Percentiles rank a stretch among this genome's conserved stretches.
Evolutionary conservation across 1,140 invertebrate species (phyloP).

Genomic region (Meloidogyne hapla): DNA sequence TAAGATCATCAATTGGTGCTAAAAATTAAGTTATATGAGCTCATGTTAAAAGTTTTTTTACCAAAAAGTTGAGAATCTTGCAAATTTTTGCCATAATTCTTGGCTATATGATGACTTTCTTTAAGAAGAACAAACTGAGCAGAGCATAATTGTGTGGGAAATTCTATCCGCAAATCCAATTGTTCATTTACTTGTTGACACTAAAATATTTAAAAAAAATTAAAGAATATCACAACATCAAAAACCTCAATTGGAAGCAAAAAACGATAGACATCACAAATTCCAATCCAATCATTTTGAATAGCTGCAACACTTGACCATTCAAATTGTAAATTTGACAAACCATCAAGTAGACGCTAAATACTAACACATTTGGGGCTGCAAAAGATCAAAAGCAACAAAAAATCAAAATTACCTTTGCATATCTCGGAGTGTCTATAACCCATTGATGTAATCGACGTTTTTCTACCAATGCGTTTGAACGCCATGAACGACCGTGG

Average conservation of each 20-base stretch:
- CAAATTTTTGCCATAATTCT: constrained; percentile 13
- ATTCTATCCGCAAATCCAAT: constrained; percentile 50
- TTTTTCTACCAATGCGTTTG: constrained; percentile 89
- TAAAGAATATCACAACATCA: constrained; percentile 7
- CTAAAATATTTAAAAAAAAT: background rate
- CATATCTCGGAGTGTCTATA: constrained; percentile 83
- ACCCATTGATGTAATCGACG: constrained; percentile 90
- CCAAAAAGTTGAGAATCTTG: constrained; percentile 7
- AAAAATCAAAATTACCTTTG: constrained; percentile 74
- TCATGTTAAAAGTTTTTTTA: background rate
- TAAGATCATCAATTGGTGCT: background rate
- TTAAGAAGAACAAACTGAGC: constrained; percentile 54
- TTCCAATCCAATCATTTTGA: constrained; percentile 92
- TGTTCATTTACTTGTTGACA: constrained; percentile 17
- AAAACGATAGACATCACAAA: constrained; percentile 79
- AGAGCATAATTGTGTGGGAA: constrained; percentile 40
- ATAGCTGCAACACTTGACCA: constrained; percentile 82
- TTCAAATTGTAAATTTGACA: constrained; percentile 69
- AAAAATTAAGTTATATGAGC: background rate
- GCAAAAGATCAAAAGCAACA: no score
- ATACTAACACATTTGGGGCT: constrained; percentile 30
- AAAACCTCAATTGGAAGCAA: constrained; percentile 71
- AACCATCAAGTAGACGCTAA: constrained; percentile 71
- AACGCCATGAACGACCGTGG: constrained; percentile 88
- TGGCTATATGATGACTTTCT: constrained; percentile 45